These are phyloP conservation scores for Hyperoplus lanceolatus DNA, from an alignment of 2,797 vertebrate genomes.

Conservation along the genomic window DNA sequence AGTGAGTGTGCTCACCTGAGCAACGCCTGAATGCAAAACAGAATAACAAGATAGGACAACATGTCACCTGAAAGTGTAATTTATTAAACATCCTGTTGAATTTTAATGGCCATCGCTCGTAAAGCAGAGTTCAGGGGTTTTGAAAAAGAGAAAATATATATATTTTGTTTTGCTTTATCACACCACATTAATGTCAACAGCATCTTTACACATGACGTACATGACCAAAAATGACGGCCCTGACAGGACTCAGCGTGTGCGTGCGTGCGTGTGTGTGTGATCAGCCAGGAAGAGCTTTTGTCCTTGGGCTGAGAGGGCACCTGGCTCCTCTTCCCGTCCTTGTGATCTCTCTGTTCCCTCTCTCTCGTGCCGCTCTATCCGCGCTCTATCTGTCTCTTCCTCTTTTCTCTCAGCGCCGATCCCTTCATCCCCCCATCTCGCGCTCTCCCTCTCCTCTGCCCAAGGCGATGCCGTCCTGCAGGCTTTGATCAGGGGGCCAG, in stretches of 20 bases:
- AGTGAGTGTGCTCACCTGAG: conserved; percentile 59
- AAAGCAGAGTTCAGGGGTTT: conserved; percentile 69
- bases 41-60: conserved; percentile 80
- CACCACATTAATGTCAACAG: conserved; percentile 71
- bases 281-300: conserved; percentile 84
- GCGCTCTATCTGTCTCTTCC: conserved; percentile 81
- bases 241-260: conserved; percentile 68
- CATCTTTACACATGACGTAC: conserved; percentile 69
- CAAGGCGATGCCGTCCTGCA: conserved; percentile 88
- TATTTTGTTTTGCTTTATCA: conserved; percentile 35
- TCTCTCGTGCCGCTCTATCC: conserved; percentile 77
- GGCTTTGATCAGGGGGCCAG: conserved; percentile 89
- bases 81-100: conserved; percentile 81
- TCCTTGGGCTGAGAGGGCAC: conserved; percentile 87
- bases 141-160: conserved; percentile 31
- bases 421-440: conserved; percentile 80
- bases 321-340: conserved; percentile 80
- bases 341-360: conserved; percentile 85
- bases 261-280: conserved; percentile 54
- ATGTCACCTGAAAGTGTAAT: conserved; percentile 82
- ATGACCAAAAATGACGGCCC: conserved; percentile 71
- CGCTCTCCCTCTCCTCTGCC: conserved; percentile 84
- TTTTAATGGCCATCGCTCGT: conserved; percentile 76
- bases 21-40: conserved; percentile 65
- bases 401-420: conserved; percentile 77